Percentiles rank a stretch among this genome's conserved stretches.
Conservation (phyloP, 2,113 vertebrate genomes). For the Spermophilus dauricus region DNA sequence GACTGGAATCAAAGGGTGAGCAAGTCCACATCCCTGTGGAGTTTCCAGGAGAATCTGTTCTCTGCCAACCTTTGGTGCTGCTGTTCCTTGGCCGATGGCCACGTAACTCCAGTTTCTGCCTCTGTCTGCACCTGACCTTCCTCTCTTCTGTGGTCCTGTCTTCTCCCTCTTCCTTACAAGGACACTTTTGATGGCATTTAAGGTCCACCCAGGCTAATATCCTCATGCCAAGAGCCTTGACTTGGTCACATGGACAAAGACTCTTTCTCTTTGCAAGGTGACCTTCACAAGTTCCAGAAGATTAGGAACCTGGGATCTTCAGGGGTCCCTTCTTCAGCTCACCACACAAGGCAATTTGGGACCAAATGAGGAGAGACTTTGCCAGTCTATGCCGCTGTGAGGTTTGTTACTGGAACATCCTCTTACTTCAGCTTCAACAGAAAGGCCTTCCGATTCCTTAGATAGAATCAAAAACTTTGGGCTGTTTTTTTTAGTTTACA, state of each 20-base stretch:
- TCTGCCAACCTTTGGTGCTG: neutral
- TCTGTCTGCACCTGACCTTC: neutral
- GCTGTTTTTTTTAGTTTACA: neutral
- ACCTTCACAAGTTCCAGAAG: neutral
- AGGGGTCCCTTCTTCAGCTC: neutral
- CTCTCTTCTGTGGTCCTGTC: neutral
- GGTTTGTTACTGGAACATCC: neutral
- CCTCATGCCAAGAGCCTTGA: neutral
- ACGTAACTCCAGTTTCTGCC: no score
- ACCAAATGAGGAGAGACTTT: neutral
- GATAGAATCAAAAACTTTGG: neutral
- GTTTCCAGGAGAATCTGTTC: fast-evolving
- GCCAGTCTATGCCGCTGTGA: neutral
- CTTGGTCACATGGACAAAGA: neutral
- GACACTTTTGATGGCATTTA: no score
- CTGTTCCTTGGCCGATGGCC: neutral
- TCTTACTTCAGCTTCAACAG: neutral
- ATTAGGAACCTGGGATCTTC: neutral
- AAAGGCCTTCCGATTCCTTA: neutral
- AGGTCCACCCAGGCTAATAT: neutral
- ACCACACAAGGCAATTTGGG: neutral
- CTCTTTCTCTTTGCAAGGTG: neutral
- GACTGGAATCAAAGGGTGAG: neutral
- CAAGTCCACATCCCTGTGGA: fast-evolving
- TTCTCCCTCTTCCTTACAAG: neutral